Evolutionary conservation across 2,113 vertebrate genomes (phyloP).

Genomic region (Phycodurus eques): DNA sequence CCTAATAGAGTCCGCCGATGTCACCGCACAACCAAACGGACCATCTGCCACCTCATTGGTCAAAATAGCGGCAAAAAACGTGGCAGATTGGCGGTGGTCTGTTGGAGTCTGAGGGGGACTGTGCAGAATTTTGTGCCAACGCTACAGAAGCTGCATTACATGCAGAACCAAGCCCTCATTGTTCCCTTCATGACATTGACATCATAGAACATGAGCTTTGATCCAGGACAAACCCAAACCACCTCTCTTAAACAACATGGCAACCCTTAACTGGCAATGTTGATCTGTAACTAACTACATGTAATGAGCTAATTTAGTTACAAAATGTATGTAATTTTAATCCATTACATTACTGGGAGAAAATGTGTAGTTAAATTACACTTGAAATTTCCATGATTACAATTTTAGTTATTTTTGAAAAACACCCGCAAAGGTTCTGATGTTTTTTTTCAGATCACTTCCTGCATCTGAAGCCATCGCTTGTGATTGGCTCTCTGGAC

Average conservation of each 20-base stretch:
- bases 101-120: not conserved
- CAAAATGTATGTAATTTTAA: too few species aligned
- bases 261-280: too few species aligned
- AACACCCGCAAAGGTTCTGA: too few species aligned
- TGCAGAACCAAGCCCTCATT: not conserved
- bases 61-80: slow-evolving; percentile 60
- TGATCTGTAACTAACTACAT: too few species aligned
- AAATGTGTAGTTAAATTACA: too few species aligned
- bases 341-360: too few species aligned
- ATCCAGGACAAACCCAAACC: not conserved
- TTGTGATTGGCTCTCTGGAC: too few species aligned
- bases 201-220: not conserved
- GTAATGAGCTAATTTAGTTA: too few species aligned
- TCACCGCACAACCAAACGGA: slow-evolving; percentile 51
- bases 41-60: slow-evolving; percentile 60
- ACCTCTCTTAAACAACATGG: not conserved
- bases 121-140: not conserved
- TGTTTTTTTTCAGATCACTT: too few species aligned
- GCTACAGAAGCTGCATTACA: not conserved
- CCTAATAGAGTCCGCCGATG: slow-evolving; percentile 35
- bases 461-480: too few species aligned
- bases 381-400: too few species aligned
- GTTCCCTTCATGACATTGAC: not conserved
- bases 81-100: slow-evolving; percentile 39
- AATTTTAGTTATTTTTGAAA: too few species aligned